phyloP scores from a whole-genome alignment of 1,140 invertebrate species.

The Coptotermes formosanus region DNA sequence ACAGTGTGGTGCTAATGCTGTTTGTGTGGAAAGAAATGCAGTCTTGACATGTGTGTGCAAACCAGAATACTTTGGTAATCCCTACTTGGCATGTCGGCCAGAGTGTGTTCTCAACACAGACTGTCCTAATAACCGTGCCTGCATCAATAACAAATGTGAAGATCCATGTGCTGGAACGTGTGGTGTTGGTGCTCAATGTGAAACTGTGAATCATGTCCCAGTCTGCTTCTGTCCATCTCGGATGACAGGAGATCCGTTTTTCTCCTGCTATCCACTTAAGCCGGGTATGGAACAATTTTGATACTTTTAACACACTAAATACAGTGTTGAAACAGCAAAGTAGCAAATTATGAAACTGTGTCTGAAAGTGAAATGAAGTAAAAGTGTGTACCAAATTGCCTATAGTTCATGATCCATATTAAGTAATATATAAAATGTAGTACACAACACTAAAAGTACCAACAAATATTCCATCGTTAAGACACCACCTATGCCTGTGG shows the following conservation, averaged over 20 bases:
- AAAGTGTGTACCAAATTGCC: not conserved
- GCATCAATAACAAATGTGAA: conserved; percentile 76
- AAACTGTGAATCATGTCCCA: conserved; percentile 73
- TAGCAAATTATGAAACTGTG: not conserved
- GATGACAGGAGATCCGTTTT: conserved; percentile 75
- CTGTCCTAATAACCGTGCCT: conserved; percentile 65
- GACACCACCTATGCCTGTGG: no score
- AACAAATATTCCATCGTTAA: no score
- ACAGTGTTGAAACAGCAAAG: not conserved
- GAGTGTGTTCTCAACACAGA: conserved; percentile 79
- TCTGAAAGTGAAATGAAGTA: not conserved
- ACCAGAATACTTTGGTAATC: conserved; percentile 68
- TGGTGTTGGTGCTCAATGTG: conserved; percentile 70
- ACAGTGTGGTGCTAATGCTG: conserved; percentile 73
- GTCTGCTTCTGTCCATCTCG: conserved; percentile 73
- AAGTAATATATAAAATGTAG: no score
- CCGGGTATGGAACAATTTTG: conserved; percentile 30
- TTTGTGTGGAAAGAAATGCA: conserved; percentile 61
- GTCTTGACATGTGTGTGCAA: conserved; percentile 63
- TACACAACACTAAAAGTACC: no score
- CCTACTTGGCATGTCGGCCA: conserved; percentile 68
- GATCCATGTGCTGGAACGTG: conserved; percentile 77
- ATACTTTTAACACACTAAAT: not conserved
- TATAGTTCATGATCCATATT: no score
- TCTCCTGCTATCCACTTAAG: conserved; percentile 62